Percentiles rank a stretch among this genome's conserved stretches.
phyloP scores from a whole-genome alignment of 2,113 vertebrate species.

The Phalacrocorax pelagicus region DNA sequence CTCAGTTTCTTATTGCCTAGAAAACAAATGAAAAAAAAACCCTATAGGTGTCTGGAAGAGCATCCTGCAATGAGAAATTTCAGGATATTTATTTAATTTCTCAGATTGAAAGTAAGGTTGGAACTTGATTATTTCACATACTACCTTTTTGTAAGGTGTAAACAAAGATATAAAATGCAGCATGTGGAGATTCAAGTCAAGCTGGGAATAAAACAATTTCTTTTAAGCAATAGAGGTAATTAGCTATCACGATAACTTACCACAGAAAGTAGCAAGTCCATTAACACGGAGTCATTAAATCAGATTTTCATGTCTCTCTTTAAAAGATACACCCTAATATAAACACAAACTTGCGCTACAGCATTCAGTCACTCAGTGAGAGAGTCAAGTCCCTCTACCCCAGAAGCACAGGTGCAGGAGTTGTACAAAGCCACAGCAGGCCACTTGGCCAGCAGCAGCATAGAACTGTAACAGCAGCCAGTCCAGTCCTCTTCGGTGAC shows the following conservation, averaged over 20 bases:
- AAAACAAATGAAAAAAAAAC: background rate
- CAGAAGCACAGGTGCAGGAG: background rate
- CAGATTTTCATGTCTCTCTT: background rate
- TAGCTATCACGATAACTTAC: background rate
- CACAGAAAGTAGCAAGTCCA: background rate
- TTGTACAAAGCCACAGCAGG: background rate
- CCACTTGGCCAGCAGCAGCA: background rate
- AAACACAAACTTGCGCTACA: background rate
- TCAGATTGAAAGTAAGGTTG: background rate
- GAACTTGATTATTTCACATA: background rate
- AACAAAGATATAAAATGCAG: background rate
- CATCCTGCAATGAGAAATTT: background rate
- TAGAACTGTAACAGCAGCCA: background rate
- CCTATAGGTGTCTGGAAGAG: background rate
- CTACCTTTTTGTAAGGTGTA: background rate
- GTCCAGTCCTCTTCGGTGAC: background rate
- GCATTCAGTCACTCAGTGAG: background rate
- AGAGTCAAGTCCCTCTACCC: background rate
- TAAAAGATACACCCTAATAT: background rate
- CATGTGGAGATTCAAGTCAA: background rate
- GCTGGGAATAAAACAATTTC: background rate
- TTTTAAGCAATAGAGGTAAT: background rate
- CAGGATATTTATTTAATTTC: background rate
- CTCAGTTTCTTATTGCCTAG: background rate
- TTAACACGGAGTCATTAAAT: background rate